Base-by-base conservation (phyloP, 2,113 vertebrate genomes). In the Scortum barcoo region DNA sequence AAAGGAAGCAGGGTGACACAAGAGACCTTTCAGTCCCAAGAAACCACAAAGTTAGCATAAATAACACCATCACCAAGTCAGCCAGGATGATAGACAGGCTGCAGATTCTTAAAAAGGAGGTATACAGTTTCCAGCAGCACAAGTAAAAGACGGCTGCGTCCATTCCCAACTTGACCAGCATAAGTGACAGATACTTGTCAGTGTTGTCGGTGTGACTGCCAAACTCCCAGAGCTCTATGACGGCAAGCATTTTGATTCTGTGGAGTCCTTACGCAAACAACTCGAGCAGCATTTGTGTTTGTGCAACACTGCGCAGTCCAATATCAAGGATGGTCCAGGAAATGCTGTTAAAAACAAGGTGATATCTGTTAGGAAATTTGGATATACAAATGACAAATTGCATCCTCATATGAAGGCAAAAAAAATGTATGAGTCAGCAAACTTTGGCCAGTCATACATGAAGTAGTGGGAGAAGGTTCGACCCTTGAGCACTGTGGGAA, bases 131-230 rank as follows among this genome's bases (percentile, higher is more conserved):
- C 4, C 19, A 36, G 36, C 14, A 61, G 84, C 88, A 92, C 13
- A 91, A 46, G 48, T 16, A 84, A 65, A 93, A 57, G 3, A 90
- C 63, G 0, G 13, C 24, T 0, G 36, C 17, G 20, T 95, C 93
- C 57, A 96, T n/a, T 30, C 53, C 78, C 22, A 85, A 19, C 85
- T 96, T 96, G 22, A 81, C 58, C 20, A 94, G 20, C 28, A 95
- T 1, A 16, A 95, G 78, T 0, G 72, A 5, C 28, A 94, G 38
- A 73, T 90, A 93, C 8, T 88, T 83, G 1, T 3, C 3, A 0
- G 83, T 90, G 61, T 93, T 83, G 79, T 91, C 83, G 10, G 46
- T 38, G 17, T 36, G 24, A 7, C 14, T 57, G 26, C 9, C 57
- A 9, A 65, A 77, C 0, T 0, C 16, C 76, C 61, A 71, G 9